A percentile compares a stretch with the other conserved stretches of the same genome.
Conservation (phyloP, 2,888 invertebrate genomes). For the Muscina levida region DNA sequence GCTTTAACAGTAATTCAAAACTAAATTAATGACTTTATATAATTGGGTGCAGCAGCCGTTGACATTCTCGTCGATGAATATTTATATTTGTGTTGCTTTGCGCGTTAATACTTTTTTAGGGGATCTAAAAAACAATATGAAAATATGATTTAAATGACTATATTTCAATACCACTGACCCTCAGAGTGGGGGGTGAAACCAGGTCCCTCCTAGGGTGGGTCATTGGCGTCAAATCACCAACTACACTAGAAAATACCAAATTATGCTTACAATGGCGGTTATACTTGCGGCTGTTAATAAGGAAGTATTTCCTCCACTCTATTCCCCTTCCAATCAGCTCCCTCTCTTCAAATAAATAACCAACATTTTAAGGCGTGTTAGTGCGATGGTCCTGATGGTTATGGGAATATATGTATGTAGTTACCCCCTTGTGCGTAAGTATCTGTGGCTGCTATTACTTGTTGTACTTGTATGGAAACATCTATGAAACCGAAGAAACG, state of each 20-base stretch:
- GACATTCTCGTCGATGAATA: no score
- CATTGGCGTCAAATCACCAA: not conserved
- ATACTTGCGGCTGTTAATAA: not conserved
- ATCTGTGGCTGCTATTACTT: not conserved
- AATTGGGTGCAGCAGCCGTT: no score
- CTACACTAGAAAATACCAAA: not conserved
- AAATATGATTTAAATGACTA: conserved; percentile 6
- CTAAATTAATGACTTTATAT: no score
- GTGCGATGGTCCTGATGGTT: not conserved
- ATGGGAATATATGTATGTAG: not conserved
- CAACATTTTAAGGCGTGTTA: not conserved
- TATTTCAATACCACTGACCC: not conserved
- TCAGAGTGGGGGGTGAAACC: no score
- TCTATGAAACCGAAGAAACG: not conserved
- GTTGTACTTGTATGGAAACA: not conserved
- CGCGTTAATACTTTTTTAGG: no score
- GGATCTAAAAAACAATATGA: no score
- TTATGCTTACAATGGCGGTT: conserved; percentile 10
- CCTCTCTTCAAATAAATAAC: conserved; percentile 13
- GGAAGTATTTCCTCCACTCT: not conserved
- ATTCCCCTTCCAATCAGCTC: not conserved
- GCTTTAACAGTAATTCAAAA: no score
- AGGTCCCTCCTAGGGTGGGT: not conserved
- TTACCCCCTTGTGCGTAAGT: no score
- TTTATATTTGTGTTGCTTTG: no score